Conservation (phyloP, 2,113 vertebrate species). For the Coptodon bakossiorum region DNA sequence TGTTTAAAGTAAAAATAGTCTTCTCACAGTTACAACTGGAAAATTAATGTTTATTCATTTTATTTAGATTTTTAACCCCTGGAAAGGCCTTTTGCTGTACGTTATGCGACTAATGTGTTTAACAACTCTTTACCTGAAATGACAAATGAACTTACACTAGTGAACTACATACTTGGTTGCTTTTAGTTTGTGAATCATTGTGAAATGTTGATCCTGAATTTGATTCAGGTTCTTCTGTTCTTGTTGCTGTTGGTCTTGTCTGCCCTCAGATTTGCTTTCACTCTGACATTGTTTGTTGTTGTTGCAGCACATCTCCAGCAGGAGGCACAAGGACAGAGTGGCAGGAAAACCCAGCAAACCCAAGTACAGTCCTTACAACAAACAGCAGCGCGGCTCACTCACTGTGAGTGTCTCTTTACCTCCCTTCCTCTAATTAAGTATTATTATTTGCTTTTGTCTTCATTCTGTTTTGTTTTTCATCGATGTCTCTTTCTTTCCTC, state of each 20-base stretch:
- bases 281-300: not conserved
- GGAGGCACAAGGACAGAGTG: constrained; percentile 95
- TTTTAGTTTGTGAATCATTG: not conserved
- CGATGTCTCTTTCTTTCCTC: not conserved
- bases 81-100: not conserved
- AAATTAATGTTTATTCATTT: not conserved
- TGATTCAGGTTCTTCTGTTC: not conserved
- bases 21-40: not conserved
- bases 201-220: not conserved
- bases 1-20: not conserved
- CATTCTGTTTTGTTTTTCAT: not conserved
- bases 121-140: not conserved
- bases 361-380: constrained; percentile 91
- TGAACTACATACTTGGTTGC: not conserved
- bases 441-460: not conserved
- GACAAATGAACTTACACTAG: not conserved
- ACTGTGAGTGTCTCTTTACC: constrained; percentile 73
- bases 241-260: not conserved
- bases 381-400: constrained; percentile 77
- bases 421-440: not conserved
- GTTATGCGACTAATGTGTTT: not conserved
- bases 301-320: constrained; percentile 96
- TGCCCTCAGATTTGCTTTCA: not conserved
- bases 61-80: not conserved
- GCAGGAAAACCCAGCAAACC: constrained; percentile 96